Evolutionary conservation across 2,113 vertebrate species (phyloP).

Genomic region (Vulpes lagopus): DNA sequence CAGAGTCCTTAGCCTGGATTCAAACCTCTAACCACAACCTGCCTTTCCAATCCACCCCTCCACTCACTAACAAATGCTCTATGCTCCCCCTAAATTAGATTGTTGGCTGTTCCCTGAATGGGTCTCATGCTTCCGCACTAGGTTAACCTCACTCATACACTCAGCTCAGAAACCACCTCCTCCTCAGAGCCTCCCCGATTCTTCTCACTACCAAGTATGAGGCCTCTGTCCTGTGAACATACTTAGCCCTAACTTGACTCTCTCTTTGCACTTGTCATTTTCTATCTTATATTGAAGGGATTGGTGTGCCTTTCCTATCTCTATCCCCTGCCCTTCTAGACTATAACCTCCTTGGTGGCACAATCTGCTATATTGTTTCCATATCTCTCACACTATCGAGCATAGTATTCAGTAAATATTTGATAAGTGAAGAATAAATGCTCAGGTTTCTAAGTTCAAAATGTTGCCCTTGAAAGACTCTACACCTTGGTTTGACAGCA

Average conservation of each 20-base stretch:
- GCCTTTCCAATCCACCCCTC: background rate
- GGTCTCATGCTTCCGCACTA: background rate
- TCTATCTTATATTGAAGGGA: background rate
- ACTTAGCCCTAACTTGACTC: background rate
- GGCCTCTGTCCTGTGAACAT: no score
- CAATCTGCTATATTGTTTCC: background rate
- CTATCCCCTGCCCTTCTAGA: background rate
- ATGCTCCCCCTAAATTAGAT: background rate
- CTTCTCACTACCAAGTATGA: background rate
- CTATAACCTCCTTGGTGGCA: background rate
- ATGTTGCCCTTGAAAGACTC: background rate
- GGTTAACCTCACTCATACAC: background rate
- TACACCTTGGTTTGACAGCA: background rate
- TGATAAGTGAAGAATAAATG: conserved; percentile 26
- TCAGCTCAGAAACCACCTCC: background rate
- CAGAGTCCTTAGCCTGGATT: background rate
- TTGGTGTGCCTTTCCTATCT: background rate
- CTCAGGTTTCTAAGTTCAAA: background rate
- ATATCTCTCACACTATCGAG: background rate
- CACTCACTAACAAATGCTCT: background rate
- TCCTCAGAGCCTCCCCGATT: background rate
- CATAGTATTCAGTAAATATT: conserved; percentile 13
- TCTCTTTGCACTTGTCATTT: background rate
- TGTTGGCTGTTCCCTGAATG: background rate
- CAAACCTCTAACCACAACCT: background rate